These are phyloP conservation scores for Pholis gunnellus DNA, from an alignment of 2,113 vertebrate species.

Conservation along the genomic window DNA sequence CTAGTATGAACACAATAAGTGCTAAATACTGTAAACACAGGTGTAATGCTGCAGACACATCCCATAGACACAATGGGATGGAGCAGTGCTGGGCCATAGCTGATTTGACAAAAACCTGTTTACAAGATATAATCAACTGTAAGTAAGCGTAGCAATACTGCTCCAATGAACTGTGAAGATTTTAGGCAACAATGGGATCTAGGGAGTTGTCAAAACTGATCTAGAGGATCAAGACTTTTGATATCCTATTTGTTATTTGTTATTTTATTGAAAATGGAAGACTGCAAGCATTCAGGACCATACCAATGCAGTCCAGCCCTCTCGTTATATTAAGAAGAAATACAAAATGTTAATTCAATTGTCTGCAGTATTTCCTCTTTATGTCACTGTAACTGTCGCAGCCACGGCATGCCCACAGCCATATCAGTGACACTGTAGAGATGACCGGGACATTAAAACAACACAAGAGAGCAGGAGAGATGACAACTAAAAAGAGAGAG, in stretches of 20 bases:
- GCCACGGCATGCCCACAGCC: no score
- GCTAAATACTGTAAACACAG: no score
- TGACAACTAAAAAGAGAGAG: neutral
- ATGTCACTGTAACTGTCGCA: neutral
- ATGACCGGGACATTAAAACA: constrained; percentile 4
- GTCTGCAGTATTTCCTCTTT: neutral
- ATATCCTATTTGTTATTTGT: neutral
- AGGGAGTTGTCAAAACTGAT: constrained; percentile 16
- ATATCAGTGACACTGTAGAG: neutral
- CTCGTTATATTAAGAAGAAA: neutral
- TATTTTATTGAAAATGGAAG: constrained; percentile 23
- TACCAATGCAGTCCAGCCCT: neutral
- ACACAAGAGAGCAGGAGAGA: constrained; percentile 20
- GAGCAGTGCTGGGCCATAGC: no score
- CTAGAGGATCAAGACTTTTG: constrained; percentile 14
- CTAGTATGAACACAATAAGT: no score
- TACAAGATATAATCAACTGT: no score
- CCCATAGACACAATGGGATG: neutral
- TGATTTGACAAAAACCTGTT: no score
- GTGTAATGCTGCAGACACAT: neutral
- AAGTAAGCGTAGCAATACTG: neutral
- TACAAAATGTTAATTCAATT: neutral
- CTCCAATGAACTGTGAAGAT: constrained; percentile 19
- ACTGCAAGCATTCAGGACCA: neutral
- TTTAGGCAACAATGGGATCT: neutral